Percentiles rank a stretch among this genome's conserved stretches.
Evolutionary conservation across 2,113 vertebrate genomes (phyloP).

Genomic region (Sporophila hypoxantha): DNA sequence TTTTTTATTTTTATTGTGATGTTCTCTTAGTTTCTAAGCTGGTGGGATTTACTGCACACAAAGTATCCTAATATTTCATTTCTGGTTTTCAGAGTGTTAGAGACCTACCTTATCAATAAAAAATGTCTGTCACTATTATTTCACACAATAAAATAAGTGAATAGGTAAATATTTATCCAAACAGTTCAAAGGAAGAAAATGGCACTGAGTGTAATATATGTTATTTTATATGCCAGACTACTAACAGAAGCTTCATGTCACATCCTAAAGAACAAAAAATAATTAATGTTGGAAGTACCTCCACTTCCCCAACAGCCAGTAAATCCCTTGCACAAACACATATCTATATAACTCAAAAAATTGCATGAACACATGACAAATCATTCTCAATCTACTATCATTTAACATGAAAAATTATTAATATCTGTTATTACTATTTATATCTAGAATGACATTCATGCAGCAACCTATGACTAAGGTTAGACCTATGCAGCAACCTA

Average conservation of each 20-base stretch:
- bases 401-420: neutral
- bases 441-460: neutral
- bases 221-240: slow-evolving; percentile 1
- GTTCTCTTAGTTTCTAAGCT: neutral
- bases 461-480: too few species aligned
- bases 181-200: slow-evolving; percentile 32
- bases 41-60: neutral
- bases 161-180: slow-evolving; percentile 45
- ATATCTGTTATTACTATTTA: neutral
- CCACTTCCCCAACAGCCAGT: neutral
- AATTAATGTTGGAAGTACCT: neutral
- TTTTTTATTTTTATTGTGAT: neutral
- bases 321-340: neutral
- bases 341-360: neutral
- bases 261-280: neutral
- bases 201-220: neutral
- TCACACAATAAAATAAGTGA: slow-evolving; percentile 29
- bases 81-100: neutral
- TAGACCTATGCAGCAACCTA: too few species aligned
- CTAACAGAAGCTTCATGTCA: slow-evolving; percentile 25
- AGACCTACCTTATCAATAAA: neutral
- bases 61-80: neutral
- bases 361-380: neutral
- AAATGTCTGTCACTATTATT: neutral
- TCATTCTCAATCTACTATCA: neutral